These are phyloP conservation scores for Hyposoter dolosus DNA, from an alignment of 2,888 invertebrate genomes.

Conservation along the genomic window DNA sequence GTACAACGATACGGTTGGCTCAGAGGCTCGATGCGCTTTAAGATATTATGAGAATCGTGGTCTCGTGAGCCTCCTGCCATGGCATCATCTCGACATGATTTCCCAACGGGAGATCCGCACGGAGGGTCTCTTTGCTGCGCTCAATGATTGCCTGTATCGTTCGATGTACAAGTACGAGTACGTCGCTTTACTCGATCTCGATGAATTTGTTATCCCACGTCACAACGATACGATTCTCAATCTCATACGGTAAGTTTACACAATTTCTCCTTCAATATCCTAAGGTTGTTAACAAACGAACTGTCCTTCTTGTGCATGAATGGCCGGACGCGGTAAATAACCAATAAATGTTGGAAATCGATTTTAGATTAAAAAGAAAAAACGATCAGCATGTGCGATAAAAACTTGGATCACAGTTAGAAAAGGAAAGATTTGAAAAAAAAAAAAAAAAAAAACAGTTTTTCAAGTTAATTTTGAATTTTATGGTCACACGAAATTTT, in stretches of 20 bases:
- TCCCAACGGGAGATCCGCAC: slow-evolving; percentile 97
- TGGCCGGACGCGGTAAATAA: no score
- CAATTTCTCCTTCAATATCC: background rate
- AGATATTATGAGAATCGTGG: slow-evolving; percentile 88
- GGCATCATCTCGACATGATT: slow-evolving; percentile 92
- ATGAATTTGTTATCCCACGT: slow-evolving; percentile 94
- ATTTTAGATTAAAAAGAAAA: no score
- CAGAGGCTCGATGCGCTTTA: slow-evolving; percentile 91
- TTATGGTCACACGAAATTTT: no score
- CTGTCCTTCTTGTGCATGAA: background rate
- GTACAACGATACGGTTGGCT: slow-evolving; percentile 95
- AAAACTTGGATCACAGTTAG: no score
- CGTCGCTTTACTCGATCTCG: slow-evolving; percentile 94
- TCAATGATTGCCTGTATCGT: slow-evolving; percentile 97
- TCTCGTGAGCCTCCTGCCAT: slow-evolving; percentile 90
- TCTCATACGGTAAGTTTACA: slow-evolving; percentile 87
- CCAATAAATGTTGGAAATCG: no score
- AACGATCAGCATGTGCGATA: no score
- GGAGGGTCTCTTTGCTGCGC: slow-evolving; percentile 95
- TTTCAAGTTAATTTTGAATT: no score
- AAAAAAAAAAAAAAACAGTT: no score
- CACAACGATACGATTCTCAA: slow-evolving; percentile 91
- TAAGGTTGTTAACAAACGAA: background rate
- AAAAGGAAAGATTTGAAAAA: no score
- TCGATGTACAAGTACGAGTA: slow-evolving; percentile 94